Evolutionary conservation across 2,113 vertebrate genomes (phyloP), one percentile per base, ranked within the genome.

Genomic region (Pao palembangensis): DNA sequence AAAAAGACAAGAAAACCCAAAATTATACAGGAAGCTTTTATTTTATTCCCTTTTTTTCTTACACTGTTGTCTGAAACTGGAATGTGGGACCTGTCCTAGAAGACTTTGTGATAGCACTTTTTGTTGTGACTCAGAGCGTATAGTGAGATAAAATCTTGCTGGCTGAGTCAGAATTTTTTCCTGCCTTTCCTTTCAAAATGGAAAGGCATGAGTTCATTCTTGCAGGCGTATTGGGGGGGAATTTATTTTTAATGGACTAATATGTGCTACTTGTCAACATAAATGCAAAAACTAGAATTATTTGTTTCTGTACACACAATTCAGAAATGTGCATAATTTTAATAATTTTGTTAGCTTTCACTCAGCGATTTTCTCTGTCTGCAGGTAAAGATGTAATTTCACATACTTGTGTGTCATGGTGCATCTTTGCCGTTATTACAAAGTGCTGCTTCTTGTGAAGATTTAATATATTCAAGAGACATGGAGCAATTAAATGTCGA

Each of bases 1-100:
- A 58, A 80, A 61, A 69, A 72, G 49, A 61, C 49, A 46, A 51
- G 73, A 65, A 79, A 78, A 76, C 73, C 54, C 67, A 78, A 85
- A 90, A 87, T 88, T 79, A 78, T 77, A 86, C 76, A 58, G 79
- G 81, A 83, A 81, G 60, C 70, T 81, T 90, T 85, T 72, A 63
- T 79, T 62, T 72, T 77, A 18, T 52, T 77, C 81, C 14, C 28
- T 16, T 59, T 55, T 51, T 31, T 64, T 56, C 50, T 60, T 31
- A 52, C 44, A 52, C 15, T 70, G 76, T 31, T 57, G 10, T 77
- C 68, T 88, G 69, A 85, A 67, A 85, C 70, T 66, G 50, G 61
- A 64, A 59, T 71, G 66, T 84, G 76, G 61, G 78, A 74, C 79
- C 71, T 28, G 58, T 75, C 85, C 63, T 61, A 54, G 61, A 82